Conservation (phyloP, 1,140 invertebrate genomes). For the Monochamus saltuarius region DNA sequence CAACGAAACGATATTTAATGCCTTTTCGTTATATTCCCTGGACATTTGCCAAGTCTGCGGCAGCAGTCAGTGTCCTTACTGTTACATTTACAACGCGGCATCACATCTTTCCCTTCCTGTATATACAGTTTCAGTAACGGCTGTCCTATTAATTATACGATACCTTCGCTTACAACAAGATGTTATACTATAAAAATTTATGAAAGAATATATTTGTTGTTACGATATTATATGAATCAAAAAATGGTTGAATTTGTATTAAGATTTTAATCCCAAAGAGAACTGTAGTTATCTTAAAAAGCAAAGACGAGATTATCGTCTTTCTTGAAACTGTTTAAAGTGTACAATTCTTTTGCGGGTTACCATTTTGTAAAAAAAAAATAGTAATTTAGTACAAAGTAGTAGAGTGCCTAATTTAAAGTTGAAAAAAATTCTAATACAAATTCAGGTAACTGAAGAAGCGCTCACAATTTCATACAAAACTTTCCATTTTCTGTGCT, state of each 20-base stretch:
- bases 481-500: conserved; percentile 2
- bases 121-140: conserved; percentile 38
- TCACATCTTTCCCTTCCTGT: conserved; percentile 49
- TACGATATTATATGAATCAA: conserved; percentile 7
- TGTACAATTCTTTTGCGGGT: not conserved
- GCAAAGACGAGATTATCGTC: not conserved
- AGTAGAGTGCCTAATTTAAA: conserved; percentile 7
- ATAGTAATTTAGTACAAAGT: conserved; percentile 6
- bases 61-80: conserved; percentile 96
- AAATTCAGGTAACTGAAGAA: conserved; percentile 10
- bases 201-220: conserved; percentile 9
- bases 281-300: conserved; percentile 7
- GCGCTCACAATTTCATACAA: conserved; percentile 4
- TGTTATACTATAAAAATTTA: conserved; percentile 4
- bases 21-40: conserved; percentile 81
- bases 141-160: conserved; percentile 46
- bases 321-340: not conserved
- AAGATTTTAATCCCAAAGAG: conserved; percentile 8
- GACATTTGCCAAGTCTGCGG: conserved; percentile 99
- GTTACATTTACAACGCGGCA: conserved; percentile 84
- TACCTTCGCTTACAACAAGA: conserved; percentile 46
- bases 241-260: conserved; percentile 6
- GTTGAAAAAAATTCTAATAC: conserved; percentile 17
- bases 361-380: too few species aligned
- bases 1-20: conserved; percentile 91